Base-by-base conservation (phyloP, 1,140 invertebrate species). In the Meteorus sp. region DNA sequence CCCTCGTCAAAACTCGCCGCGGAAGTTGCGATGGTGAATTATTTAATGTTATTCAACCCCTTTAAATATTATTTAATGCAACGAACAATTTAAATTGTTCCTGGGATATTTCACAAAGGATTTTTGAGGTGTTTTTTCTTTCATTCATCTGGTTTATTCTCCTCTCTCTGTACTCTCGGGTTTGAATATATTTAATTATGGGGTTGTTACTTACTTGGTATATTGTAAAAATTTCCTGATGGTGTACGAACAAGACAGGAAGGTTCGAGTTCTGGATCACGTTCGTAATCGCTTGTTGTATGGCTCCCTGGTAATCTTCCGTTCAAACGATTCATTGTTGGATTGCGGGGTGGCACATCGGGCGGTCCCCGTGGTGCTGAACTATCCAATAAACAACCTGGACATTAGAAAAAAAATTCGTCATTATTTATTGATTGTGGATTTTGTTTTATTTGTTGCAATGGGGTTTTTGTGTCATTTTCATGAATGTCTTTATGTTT, bases 161-260 rank as follows among this genome's bases (percentile, higher is more conserved):
- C n/a, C n/a, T n/a, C n/a, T n/a, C n/a, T n/a, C n/a, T n/a, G n/a
- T n/a, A n/a, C n/a, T n/a, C n/a, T n/a, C n/a, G n/a, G n/a, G n/a
- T n/a, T n/a, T n/a, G n/a, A n/a, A n/a, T n/a, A n/a, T n/a, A n/a
- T n/a, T n/a, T n/a, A n/a, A n/a, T n/a, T n/a, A n/a, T n/a, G n/a
- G n/a, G n/a, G n/a, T n/a, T n/a, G n/a, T n/a, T n/a, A n/a, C 78
- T 76, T 59, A 80, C 89, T 88, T 79, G 92, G 92, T 86, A 94
- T 92, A 72, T 76, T 80, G 83, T 94, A 95, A 75, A 94, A 92
- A 83, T 92, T 94, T 72, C 92, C 93, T 61, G 91, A 93, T 64
- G 91, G 88, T 54, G 91, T 94, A 76, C 92, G 86, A 67, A 94
- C 91, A 68, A 95, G 85, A 80, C 92, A 95, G 73, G 92, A 92